A percentile compares a stretch with the other conserved stretches of the same genome.
Conservation (phyloP, 2,113 vertebrate genomes). For the Scalopus aquaticus region DNA sequence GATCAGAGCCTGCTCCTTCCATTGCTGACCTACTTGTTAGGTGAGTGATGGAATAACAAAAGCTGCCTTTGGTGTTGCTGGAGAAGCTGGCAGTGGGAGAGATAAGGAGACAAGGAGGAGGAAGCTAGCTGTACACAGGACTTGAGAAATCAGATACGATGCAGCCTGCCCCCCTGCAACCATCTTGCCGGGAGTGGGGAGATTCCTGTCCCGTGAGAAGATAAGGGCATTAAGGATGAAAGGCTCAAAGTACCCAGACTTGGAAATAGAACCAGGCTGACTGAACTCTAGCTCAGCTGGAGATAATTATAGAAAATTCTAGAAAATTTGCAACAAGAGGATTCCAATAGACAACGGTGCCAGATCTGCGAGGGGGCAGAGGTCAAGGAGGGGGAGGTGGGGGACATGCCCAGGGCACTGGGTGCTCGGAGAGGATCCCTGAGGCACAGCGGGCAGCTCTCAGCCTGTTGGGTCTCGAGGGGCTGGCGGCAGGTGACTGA, state of each 20-base stretch:
- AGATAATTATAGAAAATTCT: neutral
- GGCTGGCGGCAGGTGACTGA: neutral
- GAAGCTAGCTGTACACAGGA: rapidly evolving
- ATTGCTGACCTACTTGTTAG: neutral
- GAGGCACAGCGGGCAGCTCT: neutral
- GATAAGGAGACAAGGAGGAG: rapidly evolving
- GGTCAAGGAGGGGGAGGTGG: neutral
- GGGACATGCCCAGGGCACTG: rapidly evolving
- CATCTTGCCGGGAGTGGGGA: neutral
- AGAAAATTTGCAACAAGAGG: neutral
- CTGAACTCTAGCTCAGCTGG: neutral
- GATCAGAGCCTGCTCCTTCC: neutral
- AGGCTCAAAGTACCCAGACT: neutral
- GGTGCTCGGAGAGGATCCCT: neutral
- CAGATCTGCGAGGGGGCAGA: neutral
- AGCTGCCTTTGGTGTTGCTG: neutral
- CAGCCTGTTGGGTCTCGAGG: neutral
- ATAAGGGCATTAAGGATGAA: neutral
- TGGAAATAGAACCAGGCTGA: neutral
- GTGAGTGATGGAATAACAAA: neutral
- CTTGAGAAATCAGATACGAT: rapidly evolving
- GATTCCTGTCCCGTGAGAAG: neutral
- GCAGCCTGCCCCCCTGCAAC: too few relatives aligned
- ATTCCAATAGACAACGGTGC: rapidly evolving
- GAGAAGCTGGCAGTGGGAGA: rapidly evolving